Conservation (phyloP, 1,140 invertebrate genomes). For the Bombus waltoni region DNA sequence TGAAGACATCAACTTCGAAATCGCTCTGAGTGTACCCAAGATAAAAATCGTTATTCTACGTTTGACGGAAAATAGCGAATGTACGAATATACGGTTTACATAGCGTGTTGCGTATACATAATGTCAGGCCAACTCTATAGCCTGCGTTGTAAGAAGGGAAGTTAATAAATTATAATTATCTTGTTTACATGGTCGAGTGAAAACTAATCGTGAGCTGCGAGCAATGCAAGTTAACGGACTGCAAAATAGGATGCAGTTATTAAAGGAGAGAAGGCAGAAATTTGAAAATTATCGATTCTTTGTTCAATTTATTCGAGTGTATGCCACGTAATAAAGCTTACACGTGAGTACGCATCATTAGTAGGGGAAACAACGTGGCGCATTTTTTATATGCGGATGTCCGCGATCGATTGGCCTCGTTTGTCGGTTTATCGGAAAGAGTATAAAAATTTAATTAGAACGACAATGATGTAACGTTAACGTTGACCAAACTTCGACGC, state of each 20-base stretch:
- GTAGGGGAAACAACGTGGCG: conserved; percentile 54
- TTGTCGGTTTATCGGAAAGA: conserved; percentile 52
- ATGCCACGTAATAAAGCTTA: conserved; percentile 57
- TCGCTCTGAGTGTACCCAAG: neutral
- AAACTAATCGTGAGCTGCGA: conserved; percentile 31
- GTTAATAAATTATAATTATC: conserved; percentile 39
- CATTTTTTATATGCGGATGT: conserved; percentile 60
- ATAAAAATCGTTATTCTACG: neutral
- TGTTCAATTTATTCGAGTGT: conserved; percentile 57
- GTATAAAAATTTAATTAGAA: conserved; percentile 62
- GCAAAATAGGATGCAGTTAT: conserved; percentile 42
- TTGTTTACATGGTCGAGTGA: conserved; percentile 29
- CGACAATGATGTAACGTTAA: conserved; percentile 39
- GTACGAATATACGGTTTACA: neutral
- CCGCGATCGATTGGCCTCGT: conserved; percentile 65
- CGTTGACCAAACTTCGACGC: neutral
- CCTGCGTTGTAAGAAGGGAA: neutral
- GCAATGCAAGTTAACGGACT: conserved; percentile 23
- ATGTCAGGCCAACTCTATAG: neutral
- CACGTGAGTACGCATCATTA: conserved; percentile 57
- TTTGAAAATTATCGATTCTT: conserved; percentile 66
- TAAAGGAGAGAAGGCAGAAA: conserved; percentile 47
- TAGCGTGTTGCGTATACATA: neutral
- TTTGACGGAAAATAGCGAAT: neutral
- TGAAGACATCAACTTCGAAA: neutral